A percentile compares a stretch with the other conserved stretches of the same genome.
Conservation (phyloP, 2,888 invertebrate genomes). For the Argyresthia albistria region DNA sequence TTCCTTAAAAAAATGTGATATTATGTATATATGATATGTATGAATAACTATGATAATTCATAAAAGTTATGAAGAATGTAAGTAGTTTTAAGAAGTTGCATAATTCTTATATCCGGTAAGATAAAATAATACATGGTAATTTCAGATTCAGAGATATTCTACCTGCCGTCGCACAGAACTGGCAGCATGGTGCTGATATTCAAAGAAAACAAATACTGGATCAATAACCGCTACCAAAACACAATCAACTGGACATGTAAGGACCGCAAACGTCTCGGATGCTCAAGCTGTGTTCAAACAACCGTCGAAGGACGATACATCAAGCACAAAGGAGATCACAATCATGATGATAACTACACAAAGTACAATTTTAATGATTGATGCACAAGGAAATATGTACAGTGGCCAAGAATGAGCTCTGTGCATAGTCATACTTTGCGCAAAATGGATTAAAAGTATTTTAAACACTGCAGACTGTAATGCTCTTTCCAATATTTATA, state of each 20-base stretch:
- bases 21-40: not conserved
- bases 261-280: slow-evolving; percentile 54
- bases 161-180: slow-evolving; percentile 59
- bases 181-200: slow-evolving; percentile 65
- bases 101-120: too few relatives aligned
- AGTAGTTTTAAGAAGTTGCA: not conserved
- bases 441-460: not conserved
- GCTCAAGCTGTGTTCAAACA: slow-evolving; percentile 60
- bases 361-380: slow-evolving; percentile 64
- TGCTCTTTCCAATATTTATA: not conserved
- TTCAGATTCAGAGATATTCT: slow-evolving; percentile 45
- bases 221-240: slow-evolving; percentile 62
- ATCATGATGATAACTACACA: slow-evolving; percentile 59
- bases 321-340: slow-evolving; percentile 59
- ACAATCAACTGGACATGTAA: slow-evolving; percentile 66
- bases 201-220: slow-evolving; percentile 66
- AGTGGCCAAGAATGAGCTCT: slow-evolving; percentile 24
- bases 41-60: not conserved
- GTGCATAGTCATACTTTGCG: slow-evolving; percentile 15
- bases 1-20: not conserved
- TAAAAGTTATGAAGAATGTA: not conserved
- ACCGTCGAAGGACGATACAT: slow-evolving; percentile 56
- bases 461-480: not conserved
- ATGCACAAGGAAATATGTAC: slow-evolving; percentile 19
- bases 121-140: too few relatives aligned